Base-by-base conservation (phyloP, 1,140 invertebrate species). In the Antheraea mylitta region DNA sequence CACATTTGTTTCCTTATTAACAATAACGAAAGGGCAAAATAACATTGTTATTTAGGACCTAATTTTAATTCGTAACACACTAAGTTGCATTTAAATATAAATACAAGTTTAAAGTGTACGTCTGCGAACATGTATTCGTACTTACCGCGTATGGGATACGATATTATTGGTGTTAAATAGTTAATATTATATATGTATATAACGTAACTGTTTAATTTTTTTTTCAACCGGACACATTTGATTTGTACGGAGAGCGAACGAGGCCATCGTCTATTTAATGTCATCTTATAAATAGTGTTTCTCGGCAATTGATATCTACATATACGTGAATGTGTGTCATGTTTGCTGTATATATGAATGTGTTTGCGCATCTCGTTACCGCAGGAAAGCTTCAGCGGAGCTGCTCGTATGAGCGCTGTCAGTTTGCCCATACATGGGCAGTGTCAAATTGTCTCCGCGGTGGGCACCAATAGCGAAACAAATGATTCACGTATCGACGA, bases 381-480 rank as follows among this genome's bases (percentile, higher is more conserved):
- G 64, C 72, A 70, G 59, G 73, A 80, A 76, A 79, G 75, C 72
- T 77, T 74, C 69, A 53, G 18, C 18, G 22, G 53, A 36, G 38
- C 65, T 7, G 38, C 30, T 30, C 45, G 45, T 53, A 53, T 53
- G 45, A 13, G 9, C 22, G n/a, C 38, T 3, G 45, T n/a, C 74
- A 70, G 60, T 70, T 74, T 66, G 66, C 19, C 79, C 76, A 37
- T 75, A 76, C 68, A 80, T 58, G 82, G 81, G 18, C 30, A 75
- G 80, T 79, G 83, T 80, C 81, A 80, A 85, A 74, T 77, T 72
- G 77, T 72, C 76, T 48, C 62, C 37, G 63, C 18, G 37, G 63
- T 18, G 37, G 63, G 19, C 61, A 38, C 36, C 62, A 48, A 64
- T 64, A 64, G 13, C 36, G 63, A 30, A 53, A 53, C 45, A 53